phyloP scores from a whole-genome alignment of 2,113 vertebrate species.

The Ramphastos sulfuratus region DNA sequence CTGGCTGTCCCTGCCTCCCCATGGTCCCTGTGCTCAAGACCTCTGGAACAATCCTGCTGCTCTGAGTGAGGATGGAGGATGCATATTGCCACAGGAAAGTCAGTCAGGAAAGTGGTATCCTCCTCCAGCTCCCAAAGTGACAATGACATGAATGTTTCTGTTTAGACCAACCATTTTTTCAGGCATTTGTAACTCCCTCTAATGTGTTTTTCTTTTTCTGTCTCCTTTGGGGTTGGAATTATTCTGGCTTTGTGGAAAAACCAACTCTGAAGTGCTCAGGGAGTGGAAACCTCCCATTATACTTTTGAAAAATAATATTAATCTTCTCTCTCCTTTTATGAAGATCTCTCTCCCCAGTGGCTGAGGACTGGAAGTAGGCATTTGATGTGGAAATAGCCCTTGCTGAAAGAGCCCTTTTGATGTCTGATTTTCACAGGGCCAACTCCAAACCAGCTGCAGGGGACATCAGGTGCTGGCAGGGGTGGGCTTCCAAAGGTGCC shows the following conservation, averaged over 20 bases:
- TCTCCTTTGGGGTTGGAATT: conserved; percentile 49
- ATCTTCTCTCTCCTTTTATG: conserved; percentile 42
- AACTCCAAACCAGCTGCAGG: not conserved
- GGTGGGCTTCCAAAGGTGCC: not conserved
- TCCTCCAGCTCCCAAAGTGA: not conserved
- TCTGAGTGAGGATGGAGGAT: not conserved
- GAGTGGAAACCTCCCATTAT: conserved; percentile 55
- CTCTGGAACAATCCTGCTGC: not conserved
- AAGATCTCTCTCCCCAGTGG: not conserved
- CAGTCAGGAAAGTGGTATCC: not conserved
- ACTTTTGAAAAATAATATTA: conserved; percentile 62
- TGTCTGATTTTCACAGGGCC: conserved; percentile 6
- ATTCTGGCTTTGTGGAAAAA: conserved; percentile 50
- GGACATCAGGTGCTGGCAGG: not conserved
- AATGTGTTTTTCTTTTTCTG: not conserved
- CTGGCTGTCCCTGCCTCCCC: not conserved
- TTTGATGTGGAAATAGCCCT: conserved; percentile 56
- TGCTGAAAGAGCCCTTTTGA: conserved; percentile 37
- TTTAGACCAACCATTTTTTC: not conserved
- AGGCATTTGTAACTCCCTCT: not conserved
- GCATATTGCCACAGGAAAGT: not conserved
- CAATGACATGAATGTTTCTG: not conserved
- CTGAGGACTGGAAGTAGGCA: conserved; percentile 35
- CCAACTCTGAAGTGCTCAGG: not conserved
- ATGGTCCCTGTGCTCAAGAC: fast-evolving